phyloP scores from a whole-genome alignment of 2,113 vertebrate species.

The Myotis lucifugus region DNA sequence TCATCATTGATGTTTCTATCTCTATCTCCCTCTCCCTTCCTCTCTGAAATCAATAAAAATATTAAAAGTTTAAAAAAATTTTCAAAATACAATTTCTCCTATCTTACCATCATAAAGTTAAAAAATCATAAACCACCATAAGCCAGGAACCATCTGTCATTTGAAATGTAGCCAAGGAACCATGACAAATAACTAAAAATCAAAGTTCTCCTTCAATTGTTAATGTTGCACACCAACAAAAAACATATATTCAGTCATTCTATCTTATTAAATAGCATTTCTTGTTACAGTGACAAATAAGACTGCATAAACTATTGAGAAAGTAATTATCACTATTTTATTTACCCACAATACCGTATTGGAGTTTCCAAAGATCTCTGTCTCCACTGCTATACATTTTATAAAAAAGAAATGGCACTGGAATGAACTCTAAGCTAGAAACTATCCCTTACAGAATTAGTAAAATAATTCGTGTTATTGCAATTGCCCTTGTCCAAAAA shows the following conservation, averaged over 20 bases:
- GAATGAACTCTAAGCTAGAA: neutral
- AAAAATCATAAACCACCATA: neutral
- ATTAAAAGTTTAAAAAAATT: neutral
- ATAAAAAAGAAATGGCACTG: neutral
- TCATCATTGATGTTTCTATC: too few relatives aligned
- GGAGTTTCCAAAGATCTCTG: neutral
- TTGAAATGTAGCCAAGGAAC: conserved; percentile 52
- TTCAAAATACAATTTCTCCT: neutral
- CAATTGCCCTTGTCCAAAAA: conserved; percentile 51
- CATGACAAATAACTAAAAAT: conserved; percentile 37
- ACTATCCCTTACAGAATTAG: conserved; percentile 12
- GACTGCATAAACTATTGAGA: neutral
- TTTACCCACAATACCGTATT: neutral
- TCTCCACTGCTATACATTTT: neutral
- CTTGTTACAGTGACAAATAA: neutral
- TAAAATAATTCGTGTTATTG: conserved; percentile 19
- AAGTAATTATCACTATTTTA: neutral
- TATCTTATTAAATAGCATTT: neutral
- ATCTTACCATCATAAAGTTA: neutral
- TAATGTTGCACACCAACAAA: neutral
- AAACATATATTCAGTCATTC: neutral
- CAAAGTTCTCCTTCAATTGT: conserved; percentile 12
- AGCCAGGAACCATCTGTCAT: neutral
- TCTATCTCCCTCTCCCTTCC: too few relatives aligned
- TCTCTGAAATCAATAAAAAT: too few relatives aligned